A percentile compares a stretch with the other conserved stretches of the same genome.
These are phyloP conservation scores for Dufourea novaeangliae DNA, from an alignment of 1,140 invertebrate species.

Conservation along the genomic window DNA sequence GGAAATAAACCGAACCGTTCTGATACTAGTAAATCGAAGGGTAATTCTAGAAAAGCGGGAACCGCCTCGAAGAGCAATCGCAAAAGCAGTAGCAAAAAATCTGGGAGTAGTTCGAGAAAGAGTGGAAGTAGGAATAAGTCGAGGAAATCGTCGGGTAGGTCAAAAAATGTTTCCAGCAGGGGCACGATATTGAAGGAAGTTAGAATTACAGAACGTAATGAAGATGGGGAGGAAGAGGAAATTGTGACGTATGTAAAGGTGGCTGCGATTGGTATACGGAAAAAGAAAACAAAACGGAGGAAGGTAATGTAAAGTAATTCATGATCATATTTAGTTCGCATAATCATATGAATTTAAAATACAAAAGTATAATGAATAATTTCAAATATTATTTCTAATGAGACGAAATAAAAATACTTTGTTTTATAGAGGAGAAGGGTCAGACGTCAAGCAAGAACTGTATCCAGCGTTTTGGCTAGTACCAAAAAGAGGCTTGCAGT, in stretches of 20 bases:
- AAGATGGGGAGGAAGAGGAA: conserved; percentile 74
- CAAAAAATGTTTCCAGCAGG: conserved; percentile 79
- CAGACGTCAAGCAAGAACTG: conserved; percentile 60
- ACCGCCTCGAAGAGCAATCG: conserved; percentile 8
- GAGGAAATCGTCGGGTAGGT: conserved; percentile 1
- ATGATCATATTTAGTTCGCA: conserved; percentile 39
- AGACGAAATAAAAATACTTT: conserved; percentile 33
- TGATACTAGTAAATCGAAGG: conserved; percentile 55
- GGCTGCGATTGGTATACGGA: conserved; percentile 60
- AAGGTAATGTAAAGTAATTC: conserved; percentile 75
- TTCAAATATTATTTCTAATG: conserved; percentile 67
- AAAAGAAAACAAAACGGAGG: conserved; percentile 73
- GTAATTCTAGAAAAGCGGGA: neutral
- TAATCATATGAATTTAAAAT: conserved; percentile 54
- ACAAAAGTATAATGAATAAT: conserved; percentile 74
- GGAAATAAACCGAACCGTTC: conserved; percentile 25
- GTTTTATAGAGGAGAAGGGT: conserved; percentile 60
- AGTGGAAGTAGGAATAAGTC: conserved; percentile 71
- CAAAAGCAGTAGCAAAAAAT: neutral
- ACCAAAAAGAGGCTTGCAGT: conserved; percentile 77
- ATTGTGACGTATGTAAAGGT: conserved; percentile 77
- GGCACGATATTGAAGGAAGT: conserved; percentile 72
- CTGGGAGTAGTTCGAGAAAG: conserved; percentile 59
- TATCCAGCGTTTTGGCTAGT: conserved; percentile 60
- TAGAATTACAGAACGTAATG: conserved; percentile 74